Evolutionary conservation across 2,888 invertebrate species (phyloP).

Genomic region (Napeogenes inachia): DNA sequence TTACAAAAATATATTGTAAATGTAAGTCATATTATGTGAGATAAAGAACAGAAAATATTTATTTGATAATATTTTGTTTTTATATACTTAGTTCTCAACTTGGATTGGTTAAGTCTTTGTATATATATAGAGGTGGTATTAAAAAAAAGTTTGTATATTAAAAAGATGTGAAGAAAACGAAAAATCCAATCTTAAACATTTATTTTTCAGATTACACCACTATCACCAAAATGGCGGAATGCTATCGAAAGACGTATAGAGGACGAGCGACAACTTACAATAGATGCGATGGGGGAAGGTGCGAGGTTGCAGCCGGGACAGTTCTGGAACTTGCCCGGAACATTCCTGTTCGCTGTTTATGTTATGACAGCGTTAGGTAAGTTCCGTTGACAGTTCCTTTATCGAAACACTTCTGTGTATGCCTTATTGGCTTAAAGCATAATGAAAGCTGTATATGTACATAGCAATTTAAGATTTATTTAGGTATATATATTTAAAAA

Average conservation of each 20-base stretch:
- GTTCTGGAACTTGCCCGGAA: conserved; percentile 83
- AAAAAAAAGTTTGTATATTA: not conserved
- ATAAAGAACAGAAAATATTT: too few relatives aligned
- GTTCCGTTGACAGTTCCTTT: not conserved
- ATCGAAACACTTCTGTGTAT: not conserved
- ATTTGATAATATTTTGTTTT: too few relatives aligned
- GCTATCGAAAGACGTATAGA: conserved; percentile 79
- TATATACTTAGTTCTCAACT: too few relatives aligned
- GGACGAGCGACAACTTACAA: conserved; percentile 69
- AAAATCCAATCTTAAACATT: not conserved
- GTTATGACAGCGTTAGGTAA: conserved; percentile 83
- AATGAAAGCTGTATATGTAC: not conserved
- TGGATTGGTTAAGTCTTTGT: too few relatives aligned
- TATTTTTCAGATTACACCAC: conserved; percentile 60
- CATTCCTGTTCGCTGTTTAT: conserved; percentile 82
- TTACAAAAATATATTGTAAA: too few relatives aligned
- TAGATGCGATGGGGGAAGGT: conserved; percentile 55
- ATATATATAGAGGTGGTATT: too few relatives aligned
- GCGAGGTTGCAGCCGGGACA: conserved; percentile 70
- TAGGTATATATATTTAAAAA: too few relatives aligned
- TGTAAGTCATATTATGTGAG: too few relatives aligned
- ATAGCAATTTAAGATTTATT: too few relatives aligned
- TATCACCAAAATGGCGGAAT: conserved; percentile 79
- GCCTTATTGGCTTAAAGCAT: too few relatives aligned
- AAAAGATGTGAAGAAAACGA: not conserved